phyloP scores from a whole-genome alignment of 1,140 invertebrate genomes.

The Hypsibius dujardini region DNA sequence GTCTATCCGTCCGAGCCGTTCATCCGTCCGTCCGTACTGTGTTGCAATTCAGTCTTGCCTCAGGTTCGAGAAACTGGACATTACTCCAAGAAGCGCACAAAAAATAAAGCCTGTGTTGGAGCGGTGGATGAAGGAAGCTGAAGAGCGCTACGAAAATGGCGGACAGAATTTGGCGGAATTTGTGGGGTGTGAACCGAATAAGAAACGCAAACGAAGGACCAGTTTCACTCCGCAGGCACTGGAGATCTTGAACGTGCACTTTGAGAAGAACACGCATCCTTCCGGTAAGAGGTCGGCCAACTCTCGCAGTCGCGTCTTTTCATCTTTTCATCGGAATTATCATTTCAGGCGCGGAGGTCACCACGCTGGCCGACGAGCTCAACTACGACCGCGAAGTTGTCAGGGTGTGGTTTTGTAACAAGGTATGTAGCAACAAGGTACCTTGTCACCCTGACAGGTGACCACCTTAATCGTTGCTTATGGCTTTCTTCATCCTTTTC shows the following conservation, averaged over 20 bases:
- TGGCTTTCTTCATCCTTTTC: background rate
- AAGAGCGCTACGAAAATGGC: conserved; percentile 81
- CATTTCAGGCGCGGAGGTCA: conserved; percentile 76
- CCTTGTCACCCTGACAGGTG: background rate
- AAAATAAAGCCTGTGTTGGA: conserved; percentile 96
- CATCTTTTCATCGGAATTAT: conserved; percentile 27
- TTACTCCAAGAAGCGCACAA: conserved; percentile 94
- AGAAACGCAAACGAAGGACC: conserved; percentile 83
- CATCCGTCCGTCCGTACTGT: no score
- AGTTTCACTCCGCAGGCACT: conserved; percentile 89
- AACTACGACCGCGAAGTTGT: conserved; percentile 94
- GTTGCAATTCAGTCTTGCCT: conserved; percentile 21
- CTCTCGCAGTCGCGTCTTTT: background rate
- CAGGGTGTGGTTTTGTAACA: conserved; percentile 98
- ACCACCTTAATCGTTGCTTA: no score
- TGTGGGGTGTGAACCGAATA: conserved; percentile 82
- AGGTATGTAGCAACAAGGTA: conserved; percentile 33
- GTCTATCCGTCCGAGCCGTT: no score
- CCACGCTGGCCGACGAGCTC: conserved; percentile 73
- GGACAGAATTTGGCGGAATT: conserved; percentile 83
- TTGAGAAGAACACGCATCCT: conserved; percentile 89
- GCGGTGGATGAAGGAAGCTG: conserved; percentile 91
- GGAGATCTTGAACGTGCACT: conserved; percentile 80
- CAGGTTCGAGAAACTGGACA: conserved; percentile 98
- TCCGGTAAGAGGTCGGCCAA: conserved; percentile 46